Percentiles rank a stretch among this genome's conserved stretches.
phyloP scores from a whole-genome alignment of 2,888 invertebrate genomes.

The Therioaphis trifolii region DNA sequence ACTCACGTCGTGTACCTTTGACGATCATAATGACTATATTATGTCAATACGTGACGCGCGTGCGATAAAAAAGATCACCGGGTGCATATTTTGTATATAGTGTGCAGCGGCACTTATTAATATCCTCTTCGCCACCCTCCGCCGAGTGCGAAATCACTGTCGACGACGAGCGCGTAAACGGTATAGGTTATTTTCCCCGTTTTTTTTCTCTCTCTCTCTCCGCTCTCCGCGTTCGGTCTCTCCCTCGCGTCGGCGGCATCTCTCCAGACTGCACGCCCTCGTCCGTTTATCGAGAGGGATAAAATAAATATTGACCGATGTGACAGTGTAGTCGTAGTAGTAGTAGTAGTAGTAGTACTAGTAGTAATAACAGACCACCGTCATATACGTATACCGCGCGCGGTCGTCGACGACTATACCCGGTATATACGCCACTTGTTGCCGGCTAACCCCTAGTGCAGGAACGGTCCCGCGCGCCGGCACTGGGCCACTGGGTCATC shows the following conservation, averaged over 20 bases:
- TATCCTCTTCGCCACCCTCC: no score
- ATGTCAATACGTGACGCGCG: no score
- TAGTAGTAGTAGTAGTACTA: not conserved
- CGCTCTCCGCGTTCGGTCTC: not conserved
- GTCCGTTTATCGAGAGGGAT: slow-evolving; percentile 38
- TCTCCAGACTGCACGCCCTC: not conserved
- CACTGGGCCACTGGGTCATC: slow-evolving; percentile 54
- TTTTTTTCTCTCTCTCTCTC: not conserved
- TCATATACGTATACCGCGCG: not conserved
- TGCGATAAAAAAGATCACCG: no score
- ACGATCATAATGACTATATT: no score
- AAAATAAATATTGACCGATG: slow-evolving; percentile 54
- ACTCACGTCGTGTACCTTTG: no score
- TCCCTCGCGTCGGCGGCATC: slow-evolving; percentile 12
- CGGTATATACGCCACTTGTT: slow-evolving; percentile 41
- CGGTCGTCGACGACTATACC: no score
- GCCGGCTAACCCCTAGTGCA: slow-evolving; percentile 31
- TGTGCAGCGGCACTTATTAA: no score
- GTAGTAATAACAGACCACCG: not conserved
- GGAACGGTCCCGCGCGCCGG: not conserved
- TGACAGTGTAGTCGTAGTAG: not conserved
- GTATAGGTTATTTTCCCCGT: not conserved
- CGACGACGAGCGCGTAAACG: not conserved
- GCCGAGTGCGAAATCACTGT: no score
- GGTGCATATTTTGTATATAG: no score